Evolutionary conservation across 1,140 invertebrate genomes (phyloP), one percentile per base, ranked within the genome.

Genomic region (Drosophila sp.): DNA sequence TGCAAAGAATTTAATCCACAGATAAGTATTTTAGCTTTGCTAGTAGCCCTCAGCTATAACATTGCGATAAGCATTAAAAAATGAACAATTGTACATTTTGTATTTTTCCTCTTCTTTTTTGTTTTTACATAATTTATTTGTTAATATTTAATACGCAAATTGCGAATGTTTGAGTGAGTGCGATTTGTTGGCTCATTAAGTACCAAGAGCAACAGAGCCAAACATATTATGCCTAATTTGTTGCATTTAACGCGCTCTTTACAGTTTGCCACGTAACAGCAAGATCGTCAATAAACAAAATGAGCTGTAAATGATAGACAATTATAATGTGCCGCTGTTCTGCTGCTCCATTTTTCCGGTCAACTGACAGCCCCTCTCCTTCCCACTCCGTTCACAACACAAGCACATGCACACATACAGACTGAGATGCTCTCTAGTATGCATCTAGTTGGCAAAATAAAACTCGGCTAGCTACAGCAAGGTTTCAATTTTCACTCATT

Each of bases 1-100:
- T 75, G 74, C 48, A 81, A 81, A 87, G 78, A 50, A 78, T 81
- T 75, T 81, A 86, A 86, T 78, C 78, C 62, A 43, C 18, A 57
- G 76, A 78, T 83, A 83, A 76, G 64, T 69, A 29, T 48, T 18
- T 38, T 13, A 36, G 59, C 40, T 61, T 65, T 59, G 41, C 7
- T 50, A 61, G 56, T 45, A 59, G 25, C 40, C 36, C 25, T 6
- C 7, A 50, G 59, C 50, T 40, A 21, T 32, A 65, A 36, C 27
- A 69, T 62, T 41, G 18, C 45, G 62, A 72, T 72, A 66, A 72
- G 54, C 46, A 51, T 45, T 41, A 8, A 16, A 18, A 29, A 50
- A 21, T 51, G 27, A 57, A 34, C 34, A 27, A 56, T 64, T 43
- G 27, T 18, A 40, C 25, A 50, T 58, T 66, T 38, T 4, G 9